Percentiles rank a stretch among this genome's conserved stretches.
Evolutionary conservation across 2,113 vertebrate species (phyloP).

Genomic region (Chaetura pelagica): DNA sequence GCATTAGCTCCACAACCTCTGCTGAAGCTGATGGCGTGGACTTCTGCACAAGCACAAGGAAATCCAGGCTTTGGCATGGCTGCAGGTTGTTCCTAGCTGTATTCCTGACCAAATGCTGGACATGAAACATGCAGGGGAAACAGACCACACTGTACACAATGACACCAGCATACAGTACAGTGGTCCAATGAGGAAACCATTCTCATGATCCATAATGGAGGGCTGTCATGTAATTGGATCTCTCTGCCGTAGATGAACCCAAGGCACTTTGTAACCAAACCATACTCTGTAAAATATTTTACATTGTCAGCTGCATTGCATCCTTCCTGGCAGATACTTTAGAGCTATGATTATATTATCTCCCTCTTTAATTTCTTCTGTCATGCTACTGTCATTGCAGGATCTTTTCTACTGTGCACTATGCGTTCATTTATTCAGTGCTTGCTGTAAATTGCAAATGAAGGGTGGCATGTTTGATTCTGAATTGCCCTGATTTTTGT

Average conservation of each 20-base stretch:
- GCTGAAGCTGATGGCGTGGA: background rate
- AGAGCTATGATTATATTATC: constrained; percentile 26
- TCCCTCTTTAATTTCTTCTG: background rate
- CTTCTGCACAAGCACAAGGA: background rate
- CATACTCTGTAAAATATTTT: background rate
- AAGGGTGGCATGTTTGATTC: background rate
- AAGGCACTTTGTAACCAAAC: constrained; percentile 33
- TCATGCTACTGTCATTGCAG: constrained; percentile 30
- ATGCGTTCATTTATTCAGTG: constrained; percentile 1
- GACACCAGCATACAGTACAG: background rate
- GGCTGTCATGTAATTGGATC: background rate
- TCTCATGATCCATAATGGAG: background rate
- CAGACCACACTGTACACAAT: background rate
- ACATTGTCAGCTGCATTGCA: background rate
- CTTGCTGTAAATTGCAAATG: background rate
- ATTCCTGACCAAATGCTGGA: background rate
- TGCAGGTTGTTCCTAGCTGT: background rate
- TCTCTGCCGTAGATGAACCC: background rate
- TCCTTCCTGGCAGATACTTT: constrained; percentile 8
- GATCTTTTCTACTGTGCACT: background rate
- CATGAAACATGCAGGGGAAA: background rate
- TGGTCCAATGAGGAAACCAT: background rate
- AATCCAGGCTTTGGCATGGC: background rate
- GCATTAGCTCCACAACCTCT: background rate
- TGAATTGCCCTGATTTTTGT: background rate